Percentiles rank a stretch among this genome's conserved stretches.
Evolutionary conservation across 2,888 invertebrate genomes (phyloP).

Genomic region (Drosophila subquinaria): DNA sequence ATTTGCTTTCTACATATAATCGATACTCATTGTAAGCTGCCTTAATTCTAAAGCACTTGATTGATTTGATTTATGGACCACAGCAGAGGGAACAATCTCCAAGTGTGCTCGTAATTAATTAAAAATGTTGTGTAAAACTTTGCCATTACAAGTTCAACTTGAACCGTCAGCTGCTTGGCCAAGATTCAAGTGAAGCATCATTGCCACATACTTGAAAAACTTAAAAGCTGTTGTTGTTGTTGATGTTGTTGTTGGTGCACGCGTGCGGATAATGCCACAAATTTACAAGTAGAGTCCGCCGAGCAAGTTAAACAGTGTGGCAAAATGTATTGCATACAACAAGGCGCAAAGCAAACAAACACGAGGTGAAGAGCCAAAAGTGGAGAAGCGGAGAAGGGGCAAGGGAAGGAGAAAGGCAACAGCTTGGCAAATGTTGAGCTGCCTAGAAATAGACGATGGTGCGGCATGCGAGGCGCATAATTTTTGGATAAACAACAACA

Average conservation of each 20-base stretch:
- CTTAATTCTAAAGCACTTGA: constrained; percentile 4
- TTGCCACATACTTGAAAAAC: constrained; percentile 41
- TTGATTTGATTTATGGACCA: constrained; percentile 48
- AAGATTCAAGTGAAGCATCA: neutral
- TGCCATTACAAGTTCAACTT: constrained; percentile 8
- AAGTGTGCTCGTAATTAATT: constrained; percentile 64
- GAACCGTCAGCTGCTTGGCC: constrained; percentile 10
- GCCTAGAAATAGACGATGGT: constrained; percentile 27
- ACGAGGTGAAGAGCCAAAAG: neutral
- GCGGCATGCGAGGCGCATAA: constrained; percentile 60
- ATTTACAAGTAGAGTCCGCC: constrained; percentile 30
- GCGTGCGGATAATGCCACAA: constrained; percentile 41
- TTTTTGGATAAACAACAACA: constrained; percentile 68
- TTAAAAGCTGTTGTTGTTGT: constrained; percentile 30
- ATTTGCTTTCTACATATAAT: neutral
- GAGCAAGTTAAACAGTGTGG: constrained; percentile 44
- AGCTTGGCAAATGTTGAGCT: constrained; percentile 70
- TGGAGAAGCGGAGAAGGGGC: neutral
- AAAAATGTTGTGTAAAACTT: constrained; percentile 55
- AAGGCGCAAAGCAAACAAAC: constrained; percentile 34
- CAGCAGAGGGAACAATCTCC: neutral
- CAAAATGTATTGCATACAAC: constrained; percentile 46
- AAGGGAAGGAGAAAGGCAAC: constrained; percentile 40
- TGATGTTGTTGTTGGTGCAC: constrained; percentile 21
- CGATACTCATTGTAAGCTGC: constrained; percentile 8